These are phyloP conservation scores for Catostomus latipinnis DNA, from an alignment of 2,797 vertebrate species.

Conservation along the genomic window DNA sequence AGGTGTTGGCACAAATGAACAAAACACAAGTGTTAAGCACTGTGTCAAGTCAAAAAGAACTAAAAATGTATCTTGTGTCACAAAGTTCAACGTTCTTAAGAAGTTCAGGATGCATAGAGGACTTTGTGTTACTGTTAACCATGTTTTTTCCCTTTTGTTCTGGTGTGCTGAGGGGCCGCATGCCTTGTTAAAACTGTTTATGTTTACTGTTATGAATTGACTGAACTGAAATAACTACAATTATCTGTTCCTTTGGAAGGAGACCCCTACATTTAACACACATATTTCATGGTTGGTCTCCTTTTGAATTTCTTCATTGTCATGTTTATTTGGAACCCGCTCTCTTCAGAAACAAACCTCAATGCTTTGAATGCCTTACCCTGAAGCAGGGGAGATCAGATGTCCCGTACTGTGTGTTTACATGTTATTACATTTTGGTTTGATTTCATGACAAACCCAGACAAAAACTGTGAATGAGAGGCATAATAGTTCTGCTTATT, in stretches of 20 bases:
- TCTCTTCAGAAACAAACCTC: constrained; percentile 28
- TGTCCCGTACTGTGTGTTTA: constrained; percentile 21
- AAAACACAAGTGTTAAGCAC: no score
- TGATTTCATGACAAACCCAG: constrained; percentile 45
- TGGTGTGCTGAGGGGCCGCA: no score
- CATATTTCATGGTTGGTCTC: constrained; percentile 36
- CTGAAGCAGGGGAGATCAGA: constrained; percentile 25
- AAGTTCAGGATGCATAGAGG: no score
- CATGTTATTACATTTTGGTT: constrained; percentile 27
- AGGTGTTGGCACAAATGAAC: no score
- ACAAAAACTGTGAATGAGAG: constrained; percentile 54
- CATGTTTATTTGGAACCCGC: constrained; percentile 29
- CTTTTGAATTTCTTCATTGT: constrained; percentile 33
- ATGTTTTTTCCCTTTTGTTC: no score
- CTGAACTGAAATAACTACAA: constrained; percentile 1
- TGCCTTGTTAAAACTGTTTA: no score
- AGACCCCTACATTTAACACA: constrained; percentile 43
- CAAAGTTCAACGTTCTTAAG: no score
- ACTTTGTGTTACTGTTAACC: no score
- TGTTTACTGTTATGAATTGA: no score
- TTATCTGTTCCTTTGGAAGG: constrained; percentile 12
- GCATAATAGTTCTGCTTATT: constrained; percentile 50
- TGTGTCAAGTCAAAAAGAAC: no score
- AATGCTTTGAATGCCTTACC: constrained; percentile 19
- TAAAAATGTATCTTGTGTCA: no score